Evolutionary conservation across 2,888 invertebrate genomes (phyloP).

Genomic region (Thecocarcelia acutangulata): DNA sequence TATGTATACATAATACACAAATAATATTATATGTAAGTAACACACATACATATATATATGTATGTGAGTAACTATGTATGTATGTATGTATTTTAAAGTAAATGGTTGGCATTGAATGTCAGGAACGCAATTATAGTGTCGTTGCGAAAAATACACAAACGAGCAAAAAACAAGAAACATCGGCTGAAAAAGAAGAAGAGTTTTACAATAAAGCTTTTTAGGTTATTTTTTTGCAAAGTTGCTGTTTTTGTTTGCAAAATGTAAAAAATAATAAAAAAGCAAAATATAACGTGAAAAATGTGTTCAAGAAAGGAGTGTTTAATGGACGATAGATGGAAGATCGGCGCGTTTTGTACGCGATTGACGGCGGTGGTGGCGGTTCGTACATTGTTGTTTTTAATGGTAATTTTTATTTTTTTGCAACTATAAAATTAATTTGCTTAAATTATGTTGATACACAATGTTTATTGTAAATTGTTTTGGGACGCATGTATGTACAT

Average conservation of each 20-base stretch:
- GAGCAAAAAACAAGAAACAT: slow-evolving; percentile 46
- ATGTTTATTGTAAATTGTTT: slow-evolving; percentile 54
- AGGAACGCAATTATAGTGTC: slow-evolving; percentile 71
- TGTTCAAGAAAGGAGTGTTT: slow-evolving; percentile 63
- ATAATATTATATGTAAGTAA: slow-evolving; percentile 34
- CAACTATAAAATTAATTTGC: slow-evolving; percentile 69
- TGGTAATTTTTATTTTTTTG: slow-evolving; percentile 56
- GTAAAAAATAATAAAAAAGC: not conserved
- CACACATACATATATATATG: slow-evolving; percentile 5
- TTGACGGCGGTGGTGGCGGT: slow-evolving; percentile 35
- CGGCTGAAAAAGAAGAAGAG: slow-evolving; percentile 43
- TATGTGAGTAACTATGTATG: not conserved
- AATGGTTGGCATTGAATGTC: slow-evolving; percentile 71
- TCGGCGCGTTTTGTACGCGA: slow-evolving; percentile 20
- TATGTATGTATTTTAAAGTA: slow-evolving; percentile 55
- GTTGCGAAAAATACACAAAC: slow-evolving; percentile 58
- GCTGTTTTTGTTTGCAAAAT: slow-evolving; percentile 40
- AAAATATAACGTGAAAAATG: slow-evolving; percentile 24
- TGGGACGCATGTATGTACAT: no score
- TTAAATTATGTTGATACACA: slow-evolving; percentile 69
- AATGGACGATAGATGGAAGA: slow-evolving; percentile 38
- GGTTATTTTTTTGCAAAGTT: slow-evolving; percentile 14
- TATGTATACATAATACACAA: slow-evolving; percentile 34
- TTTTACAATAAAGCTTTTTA: slow-evolving; percentile 50
- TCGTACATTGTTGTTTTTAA: slow-evolving; percentile 30